Conservation (phyloP, 2,797 vertebrate species). For the Xenopus petersii region DNA sequence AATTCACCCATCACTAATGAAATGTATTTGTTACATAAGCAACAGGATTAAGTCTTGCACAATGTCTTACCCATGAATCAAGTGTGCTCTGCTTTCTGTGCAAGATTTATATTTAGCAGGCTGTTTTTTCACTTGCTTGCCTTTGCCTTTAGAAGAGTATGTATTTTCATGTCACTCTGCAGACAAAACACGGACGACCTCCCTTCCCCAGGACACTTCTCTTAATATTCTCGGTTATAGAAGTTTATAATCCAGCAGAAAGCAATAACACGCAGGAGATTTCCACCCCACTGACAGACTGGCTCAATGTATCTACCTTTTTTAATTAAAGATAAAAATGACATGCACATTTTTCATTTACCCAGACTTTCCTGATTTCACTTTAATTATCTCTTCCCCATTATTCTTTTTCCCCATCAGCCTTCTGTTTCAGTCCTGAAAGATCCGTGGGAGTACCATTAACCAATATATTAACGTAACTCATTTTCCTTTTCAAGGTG, state of each 20-base stretch:
- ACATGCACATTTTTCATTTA: constrained; percentile 45
- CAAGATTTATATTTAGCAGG: no score
- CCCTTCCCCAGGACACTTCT: not conserved
- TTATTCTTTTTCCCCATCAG: constrained; percentile 39
- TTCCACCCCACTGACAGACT: constrained; percentile 34
- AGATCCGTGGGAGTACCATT: constrained; percentile 48
- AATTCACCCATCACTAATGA: no score
- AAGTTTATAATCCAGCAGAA: constrained; percentile 4
- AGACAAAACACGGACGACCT: no score
- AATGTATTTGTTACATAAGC: no score
- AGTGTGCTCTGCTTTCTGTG: no score
- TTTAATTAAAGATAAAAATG: constrained; percentile 51
- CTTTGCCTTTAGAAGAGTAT: no score
- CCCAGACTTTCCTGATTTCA: constrained; percentile 47
- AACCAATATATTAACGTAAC: constrained; percentile 48
- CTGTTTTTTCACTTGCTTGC: no score
- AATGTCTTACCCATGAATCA: no score
- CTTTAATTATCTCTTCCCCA: constrained; percentile 47
- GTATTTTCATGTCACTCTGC: no score
- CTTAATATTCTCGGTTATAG: not conserved
- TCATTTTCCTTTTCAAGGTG: constrained; percentile 45
- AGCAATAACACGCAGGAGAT: constrained; percentile 26
- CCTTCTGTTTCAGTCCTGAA: constrained; percentile 37
- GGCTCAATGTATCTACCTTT: constrained; percentile 40
- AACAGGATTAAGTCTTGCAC: no score